Evolutionary conservation across 2,113 vertebrate genomes (phyloP), one percentile per base, ranked within the genome.

Genomic region (Reinhardtius hippoglossoides): DNA sequence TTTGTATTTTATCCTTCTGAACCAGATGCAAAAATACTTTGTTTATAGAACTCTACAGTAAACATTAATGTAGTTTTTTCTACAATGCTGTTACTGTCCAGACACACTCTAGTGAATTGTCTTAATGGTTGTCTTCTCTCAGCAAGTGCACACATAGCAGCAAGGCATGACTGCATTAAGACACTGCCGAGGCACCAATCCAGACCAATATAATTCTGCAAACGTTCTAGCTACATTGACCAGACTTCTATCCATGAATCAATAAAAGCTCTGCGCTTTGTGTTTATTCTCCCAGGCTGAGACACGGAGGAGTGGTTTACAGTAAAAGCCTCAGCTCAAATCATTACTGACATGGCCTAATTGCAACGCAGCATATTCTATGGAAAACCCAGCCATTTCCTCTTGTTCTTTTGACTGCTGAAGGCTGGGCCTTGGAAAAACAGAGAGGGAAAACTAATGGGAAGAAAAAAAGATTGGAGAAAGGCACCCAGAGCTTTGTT

Each of bases 311-410:
- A 63, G 66, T 37, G 76, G 57, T 78, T 84, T 82, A 80, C 80
- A 87, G 89, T 78, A 79, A 88, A 80, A 74, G 42, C 67, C 59
- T 57, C 62, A 3, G 66, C 62, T 86, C 73, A 84, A 87, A 93
- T 92, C 76, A 85, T 86, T 91, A 89, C 76, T 83, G 89, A 92
- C 93, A 88, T 52, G 62, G 57, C 74, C 82, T 84, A 87, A 92
- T 90, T 91, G 81, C 87, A 66, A 75, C 57, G 57, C 63, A 70
- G 76, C 76, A 78, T 81, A 88, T 88, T 88, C 79, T 77, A 64
- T 87, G 85, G 88, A 90, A 92, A 91, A 81, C 60, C 71, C 66
- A 67, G 64, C 61, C 75, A 73, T 90, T 92, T 92, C 75, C 87
- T 92, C 48, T 73, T 62, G 54, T 76, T 79, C 85, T 84, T 69